Percentiles rank a stretch among this genome's conserved stretches.
These are phyloP conservation scores for Papilio protenor DNA, from an alignment of 2,888 invertebrate species.

Conservation along the genomic window DNA sequence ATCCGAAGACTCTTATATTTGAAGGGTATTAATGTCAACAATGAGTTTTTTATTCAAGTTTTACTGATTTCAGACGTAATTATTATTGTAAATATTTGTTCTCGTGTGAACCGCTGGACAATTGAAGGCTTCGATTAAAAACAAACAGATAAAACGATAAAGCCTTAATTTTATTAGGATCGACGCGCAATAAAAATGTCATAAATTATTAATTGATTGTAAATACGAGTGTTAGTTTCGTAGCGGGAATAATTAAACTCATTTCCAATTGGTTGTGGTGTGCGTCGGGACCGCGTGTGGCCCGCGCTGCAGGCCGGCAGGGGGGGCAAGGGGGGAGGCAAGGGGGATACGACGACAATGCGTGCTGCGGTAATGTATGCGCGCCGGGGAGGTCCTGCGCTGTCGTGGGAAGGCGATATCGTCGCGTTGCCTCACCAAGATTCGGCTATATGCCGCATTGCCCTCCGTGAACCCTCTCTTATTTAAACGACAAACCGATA, in stretches of 20 bases:
- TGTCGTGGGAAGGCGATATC: slow-evolving; percentile 75
- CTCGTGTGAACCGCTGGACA: slow-evolving; percentile 41
- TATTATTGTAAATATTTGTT: slow-evolving; percentile 24
- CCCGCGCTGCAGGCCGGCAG: slow-evolving; percentile 57
- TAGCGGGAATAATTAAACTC: slow-evolving; percentile 52
- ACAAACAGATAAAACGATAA: slow-evolving; percentile 41
- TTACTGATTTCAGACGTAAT: slow-evolving; percentile 13
- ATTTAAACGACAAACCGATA: slow-evolving; percentile 37
- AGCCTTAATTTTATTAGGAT: slow-evolving; percentile 40
- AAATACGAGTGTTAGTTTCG: slow-evolving; percentile 44
- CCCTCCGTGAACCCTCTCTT: slow-evolving; percentile 45
- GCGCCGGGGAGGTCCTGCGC: slow-evolving; percentile 76
- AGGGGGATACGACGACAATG: slow-evolving; percentile 50
- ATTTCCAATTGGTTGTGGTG: slow-evolving; percentile 57
- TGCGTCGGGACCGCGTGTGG: slow-evolving; percentile 55
- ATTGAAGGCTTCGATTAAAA: slow-evolving; percentile 36
- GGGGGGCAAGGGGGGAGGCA: slow-evolving; percentile 54
- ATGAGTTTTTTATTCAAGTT: no score
- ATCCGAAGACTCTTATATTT: not conserved
- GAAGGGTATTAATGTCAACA: not conserved
- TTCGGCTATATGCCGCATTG: slow-evolving; percentile 53
- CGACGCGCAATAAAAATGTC: slow-evolving; percentile 40
- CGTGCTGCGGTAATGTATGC: slow-evolving; percentile 76
- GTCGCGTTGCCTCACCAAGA: slow-evolving; percentile 57
- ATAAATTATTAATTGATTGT: slow-evolving; percentile 45